A percentile compares a stretch with the other conserved stretches of the same genome.
phyloP scores from a whole-genome alignment of 2,113 vertebrate genomes.

The Prinia subflava region DNA sequence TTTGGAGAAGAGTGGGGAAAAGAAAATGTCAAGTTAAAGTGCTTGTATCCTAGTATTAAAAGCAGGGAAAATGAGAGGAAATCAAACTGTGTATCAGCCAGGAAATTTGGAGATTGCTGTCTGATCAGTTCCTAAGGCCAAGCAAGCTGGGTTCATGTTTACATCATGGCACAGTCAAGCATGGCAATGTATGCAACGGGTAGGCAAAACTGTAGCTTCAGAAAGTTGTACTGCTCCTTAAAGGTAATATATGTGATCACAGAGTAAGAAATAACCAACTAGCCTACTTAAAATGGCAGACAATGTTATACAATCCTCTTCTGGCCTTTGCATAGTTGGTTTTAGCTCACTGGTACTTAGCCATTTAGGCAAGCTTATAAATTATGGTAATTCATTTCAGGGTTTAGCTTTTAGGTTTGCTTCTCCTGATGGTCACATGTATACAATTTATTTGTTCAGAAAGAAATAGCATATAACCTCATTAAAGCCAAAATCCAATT shows the following conservation, averaged over 20 bases:
- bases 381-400: not conserved
- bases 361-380: not conserved
- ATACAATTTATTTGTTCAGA: not conserved
- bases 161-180: not conserved
- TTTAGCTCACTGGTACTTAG: not conserved
- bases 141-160: not conserved
- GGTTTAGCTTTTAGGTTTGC: not conserved
- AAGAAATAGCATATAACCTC: not conserved
- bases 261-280: not conserved
- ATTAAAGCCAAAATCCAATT: not conserved
- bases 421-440: not conserved
- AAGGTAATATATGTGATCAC: not conserved
- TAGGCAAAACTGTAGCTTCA: not conserved
- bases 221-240: not conserved
- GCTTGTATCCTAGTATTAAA: not conserved
- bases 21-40: not conserved
- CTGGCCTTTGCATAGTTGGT: not conserved
- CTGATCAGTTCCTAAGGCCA: not conserved
- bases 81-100: accelerated
- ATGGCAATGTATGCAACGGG: not conserved
- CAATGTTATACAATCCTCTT: not conserved
- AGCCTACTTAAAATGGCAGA: not conserved
- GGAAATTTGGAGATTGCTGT: not conserved
- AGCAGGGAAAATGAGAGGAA: not conserved
- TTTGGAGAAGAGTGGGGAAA: not conserved